These are phyloP conservation scores for Euplexia lucipara DNA, from an alignment of 2,888 invertebrate genomes.

Conservation along the genomic window DNA sequence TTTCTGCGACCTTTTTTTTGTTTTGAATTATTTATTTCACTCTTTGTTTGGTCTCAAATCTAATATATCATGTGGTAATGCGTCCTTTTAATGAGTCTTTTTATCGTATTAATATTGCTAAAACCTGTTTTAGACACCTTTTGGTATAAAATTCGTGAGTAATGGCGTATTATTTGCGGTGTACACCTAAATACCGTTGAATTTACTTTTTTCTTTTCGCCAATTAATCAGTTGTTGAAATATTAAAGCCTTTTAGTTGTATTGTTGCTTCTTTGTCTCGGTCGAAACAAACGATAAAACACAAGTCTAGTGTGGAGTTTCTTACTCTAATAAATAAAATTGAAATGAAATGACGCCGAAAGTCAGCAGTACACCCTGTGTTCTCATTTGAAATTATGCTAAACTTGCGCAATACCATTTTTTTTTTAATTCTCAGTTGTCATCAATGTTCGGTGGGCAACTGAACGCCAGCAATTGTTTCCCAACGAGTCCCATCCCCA, in stretches of 20 bases:
- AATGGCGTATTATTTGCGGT: conserved; percentile 53
- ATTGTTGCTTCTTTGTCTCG: not conserved
- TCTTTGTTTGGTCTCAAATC: conserved; percentile 52
- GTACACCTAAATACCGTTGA: conserved; percentile 40
- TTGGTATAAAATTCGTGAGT: conserved; percentile 54
- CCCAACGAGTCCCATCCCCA: too few species aligned
- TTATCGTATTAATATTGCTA: conserved; percentile 60
- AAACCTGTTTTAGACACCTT: conserved; percentile 58
- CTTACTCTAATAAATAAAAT: too few species aligned
- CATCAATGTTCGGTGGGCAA: too few species aligned
- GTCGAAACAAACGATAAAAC: not conserved
- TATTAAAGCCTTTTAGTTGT: conserved; percentile 50
- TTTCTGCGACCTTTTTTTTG: conserved; percentile 9
- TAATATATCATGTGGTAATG: conserved; percentile 60
- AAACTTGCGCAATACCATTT: too few species aligned
- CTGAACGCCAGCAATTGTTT: too few species aligned
- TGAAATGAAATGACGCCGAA: too few species aligned
- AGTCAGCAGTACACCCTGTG: too few species aligned
- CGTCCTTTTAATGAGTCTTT: conserved; percentile 52
- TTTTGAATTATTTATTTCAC: conserved; percentile 56
- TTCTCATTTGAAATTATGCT: too few species aligned
- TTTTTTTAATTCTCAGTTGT: too few species aligned
- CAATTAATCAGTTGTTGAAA: conserved; percentile 48
- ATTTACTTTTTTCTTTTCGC: conserved; percentile 38
- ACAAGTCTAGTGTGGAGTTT: too few species aligned